phyloP scores from a whole-genome alignment of 2,888 invertebrate species.

The Aproaerema taeniolella region DNA sequence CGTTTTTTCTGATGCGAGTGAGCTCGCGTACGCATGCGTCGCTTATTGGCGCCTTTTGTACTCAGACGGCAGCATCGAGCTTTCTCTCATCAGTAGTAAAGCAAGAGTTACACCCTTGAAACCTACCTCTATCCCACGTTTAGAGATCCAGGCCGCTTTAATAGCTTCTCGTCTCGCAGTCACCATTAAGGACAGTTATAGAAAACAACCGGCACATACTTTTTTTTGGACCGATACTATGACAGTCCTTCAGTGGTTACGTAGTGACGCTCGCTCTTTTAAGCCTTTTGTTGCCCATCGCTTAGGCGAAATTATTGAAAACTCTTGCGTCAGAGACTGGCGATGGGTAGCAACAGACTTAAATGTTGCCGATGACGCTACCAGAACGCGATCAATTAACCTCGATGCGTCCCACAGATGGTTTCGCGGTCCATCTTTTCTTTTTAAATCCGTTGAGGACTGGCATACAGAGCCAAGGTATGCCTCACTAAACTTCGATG shows the following conservation, averaged over 20 bases:
- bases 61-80: neutral
- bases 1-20: neutral
- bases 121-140: constrained; percentile 10
- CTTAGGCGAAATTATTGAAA: constrained; percentile 9
- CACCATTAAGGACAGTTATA: constrained; percentile 7
- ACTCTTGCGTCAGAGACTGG: neutral
- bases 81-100: constrained; percentile 9
- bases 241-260: constrained; percentile 14
- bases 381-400: neutral
- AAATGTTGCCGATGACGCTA: constrained; percentile 1
- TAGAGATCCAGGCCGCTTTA: constrained; percentile 15
- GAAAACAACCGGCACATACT: neutral
- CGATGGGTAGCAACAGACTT: neutral
- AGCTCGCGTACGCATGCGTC: constrained; percentile 2
- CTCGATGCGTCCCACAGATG: neutral
- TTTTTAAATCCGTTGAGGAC: neutral
- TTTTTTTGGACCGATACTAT: constrained; percentile 12
- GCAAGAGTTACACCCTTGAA: constrained; percentile 11
- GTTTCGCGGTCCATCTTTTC: neutral
- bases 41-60: constrained; percentile 6
- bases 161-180: no score
- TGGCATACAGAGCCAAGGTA: neutral
- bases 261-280: constrained; percentile 15
- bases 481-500: neutral
- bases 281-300: constrained; percentile 14